These are phyloP conservation scores for Melanotaenia duboulayi DNA, from an alignment of 2,113 vertebrate species.

Conservation along the genomic window DNA sequence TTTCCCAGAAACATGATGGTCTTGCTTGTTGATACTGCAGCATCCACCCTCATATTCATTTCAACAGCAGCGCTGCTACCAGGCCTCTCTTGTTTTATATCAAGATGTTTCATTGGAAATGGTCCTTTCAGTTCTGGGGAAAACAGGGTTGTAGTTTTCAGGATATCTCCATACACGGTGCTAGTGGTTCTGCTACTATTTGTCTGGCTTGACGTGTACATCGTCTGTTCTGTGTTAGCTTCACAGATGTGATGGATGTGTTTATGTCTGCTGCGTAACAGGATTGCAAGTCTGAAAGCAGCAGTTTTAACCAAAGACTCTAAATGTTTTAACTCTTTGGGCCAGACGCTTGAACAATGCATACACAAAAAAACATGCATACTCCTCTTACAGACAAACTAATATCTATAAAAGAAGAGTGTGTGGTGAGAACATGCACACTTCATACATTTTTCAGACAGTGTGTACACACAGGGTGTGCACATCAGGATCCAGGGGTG, in stretches of 20 bases:
- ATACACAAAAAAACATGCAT: no score
- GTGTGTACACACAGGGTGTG: no score
- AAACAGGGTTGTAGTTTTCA: constrained; percentile 8
- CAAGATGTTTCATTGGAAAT: constrained; percentile 23
- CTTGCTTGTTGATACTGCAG: constrained; percentile 17
- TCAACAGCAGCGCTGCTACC: constrained; percentile 10
- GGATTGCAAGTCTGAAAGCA: neutral
- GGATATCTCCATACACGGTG: constrained; percentile 8
- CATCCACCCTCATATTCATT: constrained; percentile 25
- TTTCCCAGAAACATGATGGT: constrained; percentile 29
- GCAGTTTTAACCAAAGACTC: no score
- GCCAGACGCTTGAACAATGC: neutral
- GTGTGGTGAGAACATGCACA: no score
- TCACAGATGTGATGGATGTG: neutral
- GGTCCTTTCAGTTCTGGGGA: constrained; percentile 26
- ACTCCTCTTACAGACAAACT: neutral
- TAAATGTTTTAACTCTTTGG: neutral
- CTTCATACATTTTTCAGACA: no score
- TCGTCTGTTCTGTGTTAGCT: neutral
- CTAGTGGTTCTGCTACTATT: neutral
- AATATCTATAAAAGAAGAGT: no score
- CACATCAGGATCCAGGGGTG: neutral
- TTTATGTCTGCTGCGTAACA: neutral
- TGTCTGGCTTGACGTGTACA: neutral
- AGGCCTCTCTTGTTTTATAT: constrained; percentile 6